Evolutionary conservation across 2,888 invertebrate genomes (phyloP).

Genomic region (Teinopalpus imperialis): DNA sequence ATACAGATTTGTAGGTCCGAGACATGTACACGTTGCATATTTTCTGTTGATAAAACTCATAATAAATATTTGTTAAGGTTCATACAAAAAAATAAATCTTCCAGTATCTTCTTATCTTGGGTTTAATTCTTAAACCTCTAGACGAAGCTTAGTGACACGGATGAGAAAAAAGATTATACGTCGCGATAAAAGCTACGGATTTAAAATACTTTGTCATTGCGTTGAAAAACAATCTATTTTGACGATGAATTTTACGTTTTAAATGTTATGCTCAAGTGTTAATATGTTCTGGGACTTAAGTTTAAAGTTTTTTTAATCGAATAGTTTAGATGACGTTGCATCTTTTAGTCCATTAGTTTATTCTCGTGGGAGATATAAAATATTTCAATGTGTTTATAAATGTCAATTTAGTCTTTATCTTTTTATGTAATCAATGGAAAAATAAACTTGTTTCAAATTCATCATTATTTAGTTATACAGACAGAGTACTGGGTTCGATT

Average conservation of each 20-base stretch:
- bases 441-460: too few species aligned
- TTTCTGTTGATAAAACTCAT: conserved; percentile 11
- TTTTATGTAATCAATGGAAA: too few species aligned
- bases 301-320: conserved; percentile 3
- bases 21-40: not conserved
- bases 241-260: conserved; percentile 13
- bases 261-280: conserved; percentile 4
- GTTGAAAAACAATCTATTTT: conserved; percentile 10
- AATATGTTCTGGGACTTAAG: not conserved
- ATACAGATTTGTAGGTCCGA: too few species aligned
- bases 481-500: too few species aligned
- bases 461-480: too few species aligned
- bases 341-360: not conserved
- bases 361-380: not conserved
- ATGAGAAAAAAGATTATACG: conserved; percentile 43
- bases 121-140: conserved; percentile 37
- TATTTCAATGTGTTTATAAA: conserved; percentile 5
- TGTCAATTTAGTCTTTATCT: too few species aligned
- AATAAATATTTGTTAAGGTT: conserved; percentile 20
- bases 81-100: conserved; percentile 4
- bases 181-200: conserved; percentile 38
- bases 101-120: conserved; percentile 40
- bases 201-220: conserved; percentile 31
- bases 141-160: conserved; percentile 47
- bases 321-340: conserved; percentile 5